Conservation (phyloP, 2,113 vertebrate species). For the Chaetodon auriga region DNA sequence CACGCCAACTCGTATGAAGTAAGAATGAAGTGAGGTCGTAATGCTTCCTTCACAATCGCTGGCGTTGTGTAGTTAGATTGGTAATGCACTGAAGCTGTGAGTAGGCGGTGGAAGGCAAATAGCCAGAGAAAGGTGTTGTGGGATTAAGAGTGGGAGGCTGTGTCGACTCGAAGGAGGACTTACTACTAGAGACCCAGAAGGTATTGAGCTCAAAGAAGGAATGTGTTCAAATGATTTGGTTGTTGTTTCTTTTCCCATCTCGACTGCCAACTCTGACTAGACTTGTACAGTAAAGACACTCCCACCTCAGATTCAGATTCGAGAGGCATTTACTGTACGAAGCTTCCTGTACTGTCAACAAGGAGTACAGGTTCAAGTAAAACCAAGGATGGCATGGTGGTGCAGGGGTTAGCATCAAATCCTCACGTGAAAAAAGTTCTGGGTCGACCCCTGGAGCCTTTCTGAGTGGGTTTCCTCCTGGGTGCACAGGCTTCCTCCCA, state of each 20-base stretch:
- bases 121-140: conserved; percentile 37
- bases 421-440: not conserved
- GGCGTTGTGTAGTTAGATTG: conserved; percentile 28
- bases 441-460: not conserved
- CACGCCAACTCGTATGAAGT: not conserved
- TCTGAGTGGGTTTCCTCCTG: not conserved
- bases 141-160: conserved; percentile 49
- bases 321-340: not conserved
- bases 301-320: not conserved
- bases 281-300: conserved; percentile 6
- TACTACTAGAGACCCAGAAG: conserved; percentile 40
- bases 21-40: not conserved
- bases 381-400: not conserved
- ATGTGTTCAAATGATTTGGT: not conserved
- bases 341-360: not conserved
- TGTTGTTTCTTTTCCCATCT: not conserved
- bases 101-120: conserved; percentile 17
- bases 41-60: not conserved
- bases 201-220: not conserved
- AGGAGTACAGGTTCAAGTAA: not conserved
- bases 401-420: not conserved
- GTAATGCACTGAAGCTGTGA: conserved; percentile 12
- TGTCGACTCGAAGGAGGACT: conserved; percentile 18
- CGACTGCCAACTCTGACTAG: not conserved
- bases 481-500: not conserved